Evolutionary conservation across 2,888 invertebrate genomes (phyloP).

Genomic region (Idaea biselata): DNA sequence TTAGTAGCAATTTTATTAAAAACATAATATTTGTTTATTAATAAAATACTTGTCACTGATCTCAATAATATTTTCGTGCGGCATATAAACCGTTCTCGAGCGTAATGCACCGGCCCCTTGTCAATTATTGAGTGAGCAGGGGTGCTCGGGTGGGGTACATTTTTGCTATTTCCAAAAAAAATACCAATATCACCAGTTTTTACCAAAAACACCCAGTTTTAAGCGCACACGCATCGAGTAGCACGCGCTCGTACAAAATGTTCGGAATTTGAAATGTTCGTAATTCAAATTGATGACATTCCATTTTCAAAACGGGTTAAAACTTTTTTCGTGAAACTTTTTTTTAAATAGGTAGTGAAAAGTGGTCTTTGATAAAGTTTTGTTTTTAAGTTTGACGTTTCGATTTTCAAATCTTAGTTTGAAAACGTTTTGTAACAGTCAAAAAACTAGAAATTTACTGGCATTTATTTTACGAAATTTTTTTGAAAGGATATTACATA

Average conservation of each 20-base stretch:
- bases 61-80: conserved; percentile 5
- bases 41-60: too few relatives aligned
- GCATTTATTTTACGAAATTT: too few relatives aligned
- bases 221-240: conserved; percentile 64
- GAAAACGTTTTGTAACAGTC: background rate
- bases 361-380: too few relatives aligned
- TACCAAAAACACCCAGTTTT: conserved; percentile 75
- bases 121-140: conserved; percentile 54
- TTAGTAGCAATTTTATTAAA: too few relatives aligned
- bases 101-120: conserved; percentile 74
- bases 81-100: conserved; percentile 50
- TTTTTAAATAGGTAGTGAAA: background rate
- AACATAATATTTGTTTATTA: too few relatives aligned
- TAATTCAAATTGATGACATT: conserved; percentile 8
- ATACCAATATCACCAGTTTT: conserved; percentile 69
- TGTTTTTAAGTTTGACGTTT: background rate
- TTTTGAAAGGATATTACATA: background rate
- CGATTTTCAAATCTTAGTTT: background rate
- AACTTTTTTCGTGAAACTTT: background rate
- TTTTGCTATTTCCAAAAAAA: conserved; percentile 76
- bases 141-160: conserved; percentile 65
- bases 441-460: too few relatives aligned
- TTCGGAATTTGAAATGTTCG: background rate
- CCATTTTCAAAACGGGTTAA: conserved; percentile 10
- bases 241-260: conserved; percentile 52